Evolutionary conservation across 2,797 vertebrate genomes (phyloP).

Genomic region (Hoplostethus mediterraneus): DNA sequence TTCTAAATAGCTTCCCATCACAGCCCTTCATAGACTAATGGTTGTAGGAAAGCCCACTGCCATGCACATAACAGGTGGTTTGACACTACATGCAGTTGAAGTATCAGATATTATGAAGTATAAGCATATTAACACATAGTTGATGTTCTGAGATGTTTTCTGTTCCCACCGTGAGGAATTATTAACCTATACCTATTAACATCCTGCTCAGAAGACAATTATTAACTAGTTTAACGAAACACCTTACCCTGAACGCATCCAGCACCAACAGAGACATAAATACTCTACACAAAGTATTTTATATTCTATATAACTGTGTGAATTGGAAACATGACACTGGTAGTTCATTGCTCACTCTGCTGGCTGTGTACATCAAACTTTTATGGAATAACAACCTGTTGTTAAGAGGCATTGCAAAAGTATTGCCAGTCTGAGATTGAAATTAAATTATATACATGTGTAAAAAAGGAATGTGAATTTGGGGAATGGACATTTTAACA

Average conservation of each 20-base stretch:
- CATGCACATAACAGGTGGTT: neutral
- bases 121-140: neutral
- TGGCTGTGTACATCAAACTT: too few species aligned
- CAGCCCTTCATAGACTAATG: too few species aligned
- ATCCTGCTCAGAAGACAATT: constrained; percentile 67
- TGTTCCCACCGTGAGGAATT: constrained; percentile 34
- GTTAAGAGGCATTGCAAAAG: too few species aligned
- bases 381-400: too few species aligned
- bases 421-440: too few species aligned
- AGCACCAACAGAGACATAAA: neutral
- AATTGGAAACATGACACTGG: neutral
- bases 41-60: too few species aligned
- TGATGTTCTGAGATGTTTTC: constrained; percentile 4
- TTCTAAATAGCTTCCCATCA: too few species aligned
- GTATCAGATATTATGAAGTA: neutral
- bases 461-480: too few species aligned
- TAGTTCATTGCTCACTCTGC: too few species aligned
- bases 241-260: neutral
- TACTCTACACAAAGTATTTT: neutral
- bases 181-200: constrained; percentile 75
- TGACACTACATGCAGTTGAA: constrained; percentile 3
- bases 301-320: neutral
- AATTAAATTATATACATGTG: too few species aligned
- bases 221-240: constrained; percentile 61
- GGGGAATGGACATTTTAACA: too few species aligned